Percentiles rank a stretch among this genome's conserved stretches.
Evolutionary conservation across 2,888 invertebrate species (phyloP).

Genomic region (Saturnia pavonia): DNA sequence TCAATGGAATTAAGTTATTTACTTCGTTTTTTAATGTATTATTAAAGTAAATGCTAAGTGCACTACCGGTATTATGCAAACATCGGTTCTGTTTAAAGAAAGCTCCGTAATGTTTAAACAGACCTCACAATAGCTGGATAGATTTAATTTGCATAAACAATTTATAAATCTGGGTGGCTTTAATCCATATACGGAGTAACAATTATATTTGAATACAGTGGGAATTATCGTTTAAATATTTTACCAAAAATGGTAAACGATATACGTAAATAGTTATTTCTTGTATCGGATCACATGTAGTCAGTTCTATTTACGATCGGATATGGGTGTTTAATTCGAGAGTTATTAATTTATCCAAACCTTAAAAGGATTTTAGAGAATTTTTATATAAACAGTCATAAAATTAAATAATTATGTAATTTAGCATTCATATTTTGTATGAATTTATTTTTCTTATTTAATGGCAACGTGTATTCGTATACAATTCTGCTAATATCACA

Average conservation of each 20-base stretch:
- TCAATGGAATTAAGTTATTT: not conserved
- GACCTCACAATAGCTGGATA: slow-evolving; percentile 24
- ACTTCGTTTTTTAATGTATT: not conserved
- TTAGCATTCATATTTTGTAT: too few species aligned
- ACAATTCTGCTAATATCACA: too few species aligned
- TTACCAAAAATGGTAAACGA: slow-evolving; percentile 20
- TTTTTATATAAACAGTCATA: not conserved
- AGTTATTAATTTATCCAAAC: not conserved
- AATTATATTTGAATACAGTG: slow-evolving; percentile 34
- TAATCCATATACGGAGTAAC: slow-evolving; percentile 31
- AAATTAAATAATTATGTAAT: too few species aligned
- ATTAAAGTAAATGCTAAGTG: not conserved
- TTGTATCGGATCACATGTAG: slow-evolving; percentile 19
- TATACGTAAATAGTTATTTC: slow-evolving; percentile 27
- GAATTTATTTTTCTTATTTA: too few species aligned
- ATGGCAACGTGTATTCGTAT: too few species aligned
- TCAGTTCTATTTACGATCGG: not conserved
- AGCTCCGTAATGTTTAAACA: not conserved
- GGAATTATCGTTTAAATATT: slow-evolving; percentile 30
- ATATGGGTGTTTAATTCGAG: not conserved
- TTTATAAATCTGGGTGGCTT: slow-evolving; percentile 19
- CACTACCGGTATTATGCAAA: not conserved
- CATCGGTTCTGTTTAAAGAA: not conserved
- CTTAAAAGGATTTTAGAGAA: not conserved
- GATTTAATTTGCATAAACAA: slow-evolving; percentile 28